A percentile compares a stretch with the other conserved stretches of the same genome.
Conservation (phyloP, 2,797 vertebrate species). For the Centropyge bicolor region DNA sequence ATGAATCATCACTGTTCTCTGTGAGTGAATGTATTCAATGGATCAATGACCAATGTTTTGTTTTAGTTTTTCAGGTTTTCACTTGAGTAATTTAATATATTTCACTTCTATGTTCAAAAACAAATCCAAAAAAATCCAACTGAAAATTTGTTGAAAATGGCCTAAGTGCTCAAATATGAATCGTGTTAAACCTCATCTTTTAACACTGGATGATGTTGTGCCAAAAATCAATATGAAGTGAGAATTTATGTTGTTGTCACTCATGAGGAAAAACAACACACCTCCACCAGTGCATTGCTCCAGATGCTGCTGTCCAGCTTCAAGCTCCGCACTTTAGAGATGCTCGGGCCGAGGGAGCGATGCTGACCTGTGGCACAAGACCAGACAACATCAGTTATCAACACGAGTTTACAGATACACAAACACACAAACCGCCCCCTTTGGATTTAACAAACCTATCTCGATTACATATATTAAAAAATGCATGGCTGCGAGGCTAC, state of each 20-base stretch:
- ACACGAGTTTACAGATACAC: neutral
- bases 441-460: neutral
- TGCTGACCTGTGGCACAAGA: conserved; percentile 91
- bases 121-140: no score
- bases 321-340: conserved; percentile 94
- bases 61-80: no score
- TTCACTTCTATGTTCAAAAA: no score
- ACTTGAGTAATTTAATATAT: no score
- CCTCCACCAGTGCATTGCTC: conserved; percentile 98
- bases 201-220: neutral
- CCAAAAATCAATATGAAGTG: neutral
- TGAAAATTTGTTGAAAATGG: neutral
- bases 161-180: neutral
- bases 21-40: no score
- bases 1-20: no score
- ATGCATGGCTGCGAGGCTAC: conserved; percentile 3
- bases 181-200: neutral
- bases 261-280: conserved; percentile 55
- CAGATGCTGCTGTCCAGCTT: conserved; percentile 97
- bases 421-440: neutral
- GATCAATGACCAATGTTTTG: no score
- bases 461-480: conserved; percentile 8
- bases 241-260: neutral
- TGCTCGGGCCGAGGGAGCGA: conserved; percentile 91
- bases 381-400: conserved; percentile 30